Evolutionary conservation across 2,113 vertebrate species (phyloP), one percentile per base, ranked within the genome.

Genomic region (Antechinus flavipes): DNA sequence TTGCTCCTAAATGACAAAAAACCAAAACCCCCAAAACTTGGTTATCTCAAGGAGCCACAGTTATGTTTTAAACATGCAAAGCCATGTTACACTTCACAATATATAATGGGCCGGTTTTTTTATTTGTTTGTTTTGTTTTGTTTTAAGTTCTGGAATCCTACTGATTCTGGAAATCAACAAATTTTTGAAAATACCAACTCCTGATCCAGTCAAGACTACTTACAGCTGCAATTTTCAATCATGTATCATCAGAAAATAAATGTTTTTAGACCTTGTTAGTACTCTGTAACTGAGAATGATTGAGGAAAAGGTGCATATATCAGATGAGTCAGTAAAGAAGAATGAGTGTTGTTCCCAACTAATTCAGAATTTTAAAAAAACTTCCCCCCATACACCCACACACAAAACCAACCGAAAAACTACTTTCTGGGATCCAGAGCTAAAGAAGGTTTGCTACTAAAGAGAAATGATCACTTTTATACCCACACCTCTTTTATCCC

Each of bases 191-290:
- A 90, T 68, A 2, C 54, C 89, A 68, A 35, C 27, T 89, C 52
- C 3, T 95, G 23, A 91, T 47, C 42, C 0, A 90, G 49, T 94
- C 92, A 46, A 96, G 50, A 91, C 52, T 3, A 93, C 10, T 54
- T 47, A 9, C 35, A 95, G 49, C 10, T 27, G 95, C 47, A 92
- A 93, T 96, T 96, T 49, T 95, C 93, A 94, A 76, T 26, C 61
- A 76, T 76, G 61, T 25, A 76, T 76, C 35, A 76, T 76, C 52
- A 47, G 93, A 93, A 2, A 90, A 94, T 91, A n/a, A 84, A 89
- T 35, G 53, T 16, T 24, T 94, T 93, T 53, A 52, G 58, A 0
- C 58, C 90, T 1, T 84, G 22, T 8, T 46, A 94, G 8, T 46
- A 50, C 42, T 91, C 94, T 35, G 58, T 91, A 94, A 84, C 27